Conservation (phyloP, 2,888 invertebrate genomes). For the Hecatera dysodea region DNA sequence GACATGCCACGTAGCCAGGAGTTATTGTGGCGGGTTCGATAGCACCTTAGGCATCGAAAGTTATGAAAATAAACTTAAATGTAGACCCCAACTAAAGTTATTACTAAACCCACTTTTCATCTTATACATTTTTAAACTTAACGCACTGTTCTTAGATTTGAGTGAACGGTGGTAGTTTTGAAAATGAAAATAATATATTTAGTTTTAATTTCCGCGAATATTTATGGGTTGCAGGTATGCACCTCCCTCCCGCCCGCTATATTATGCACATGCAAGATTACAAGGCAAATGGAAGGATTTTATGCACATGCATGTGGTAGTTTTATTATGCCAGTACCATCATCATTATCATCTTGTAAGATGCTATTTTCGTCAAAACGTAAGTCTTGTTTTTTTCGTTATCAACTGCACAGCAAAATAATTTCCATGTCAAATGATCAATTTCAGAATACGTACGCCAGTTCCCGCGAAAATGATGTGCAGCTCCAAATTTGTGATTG, state of each 20-base stretch:
- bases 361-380: neutral
- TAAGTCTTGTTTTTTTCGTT: no score
- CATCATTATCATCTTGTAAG: no score
- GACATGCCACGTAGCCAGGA: neutral
- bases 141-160: neutral
- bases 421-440: neutral
- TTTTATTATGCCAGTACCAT: no score
- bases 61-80: neutral
- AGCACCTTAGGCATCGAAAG: neutral
- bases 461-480: constrained; percentile 88
- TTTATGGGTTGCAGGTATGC: no score
- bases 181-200: no score
- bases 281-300: no score
- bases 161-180: neutral
- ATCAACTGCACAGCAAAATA: neutral
- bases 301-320: no score
- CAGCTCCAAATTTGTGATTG: constrained; percentile 84
- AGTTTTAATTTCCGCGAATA: no score
- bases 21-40: neutral
- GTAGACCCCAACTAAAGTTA: neutral
- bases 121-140: neutral
- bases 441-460: constrained; percentile 82
- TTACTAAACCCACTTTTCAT: neutral
- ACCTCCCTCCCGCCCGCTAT: no score
- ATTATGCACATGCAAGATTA: no score